Conservation (phyloP, 2,888 invertebrate species). For the Poecilobothrus nobilitatus region DNA sequence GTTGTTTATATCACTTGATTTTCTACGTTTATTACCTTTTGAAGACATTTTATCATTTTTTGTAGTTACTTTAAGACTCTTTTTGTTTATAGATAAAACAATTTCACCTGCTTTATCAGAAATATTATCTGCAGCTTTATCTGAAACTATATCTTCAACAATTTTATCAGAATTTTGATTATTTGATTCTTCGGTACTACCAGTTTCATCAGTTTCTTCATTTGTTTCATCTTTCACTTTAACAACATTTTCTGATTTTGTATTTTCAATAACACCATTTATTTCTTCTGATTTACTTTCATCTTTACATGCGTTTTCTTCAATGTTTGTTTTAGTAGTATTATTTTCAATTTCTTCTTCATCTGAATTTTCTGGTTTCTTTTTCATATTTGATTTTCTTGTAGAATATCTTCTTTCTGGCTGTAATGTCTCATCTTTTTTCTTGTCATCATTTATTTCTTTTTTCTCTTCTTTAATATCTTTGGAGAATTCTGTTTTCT, state of each 20-base stretch:
- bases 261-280: conserved; percentile 16
- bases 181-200: background rate
- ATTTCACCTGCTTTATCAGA: background rate
- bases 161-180: conserved; percentile 5
- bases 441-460: conserved; percentile 11
- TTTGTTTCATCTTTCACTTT: background rate
- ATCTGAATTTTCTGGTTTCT: background rate
- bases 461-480: conserved; percentile 13
- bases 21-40: background rate
- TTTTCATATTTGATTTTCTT: background rate
- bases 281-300: conserved; percentile 15
- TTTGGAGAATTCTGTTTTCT: background rate
- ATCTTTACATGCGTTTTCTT: conserved; percentile 17
- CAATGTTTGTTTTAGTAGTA: conserved; percentile 19
- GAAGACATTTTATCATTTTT: background rate
- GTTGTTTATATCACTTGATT: background rate
- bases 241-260: conserved; percentile 8
- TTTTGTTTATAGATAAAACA: background rate
- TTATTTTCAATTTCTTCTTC: conserved; percentile 16
- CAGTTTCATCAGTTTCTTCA: conserved; percentile 7
- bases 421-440: background rate
- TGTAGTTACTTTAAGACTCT: background rate
- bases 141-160: background rate
- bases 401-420: background rate
- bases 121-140: background rate